Evolutionary conservation across 30 jellyfish, hydroid and myxozoan genomes (phyloP).

Genomic region (Turritopsis dohrnii): DNA sequence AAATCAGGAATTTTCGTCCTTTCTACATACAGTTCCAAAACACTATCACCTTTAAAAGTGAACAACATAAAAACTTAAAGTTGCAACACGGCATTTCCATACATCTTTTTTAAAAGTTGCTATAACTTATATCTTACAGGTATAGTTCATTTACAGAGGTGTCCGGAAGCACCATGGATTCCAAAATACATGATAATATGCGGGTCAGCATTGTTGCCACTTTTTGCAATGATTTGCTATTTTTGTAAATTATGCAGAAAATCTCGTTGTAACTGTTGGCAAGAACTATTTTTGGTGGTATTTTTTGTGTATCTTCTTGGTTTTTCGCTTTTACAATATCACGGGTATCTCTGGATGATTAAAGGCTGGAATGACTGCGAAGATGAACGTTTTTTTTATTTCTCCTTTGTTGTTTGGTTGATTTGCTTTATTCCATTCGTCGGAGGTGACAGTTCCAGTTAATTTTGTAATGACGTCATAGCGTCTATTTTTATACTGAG

Average conservation of each 20-base stretch:
- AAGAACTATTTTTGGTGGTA: not conserved
- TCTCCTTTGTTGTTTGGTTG: not conserved
- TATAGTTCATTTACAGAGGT: not conserved
- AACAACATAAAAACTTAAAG: too few relatives aligned
- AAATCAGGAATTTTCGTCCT: too few relatives aligned
- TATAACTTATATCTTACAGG: not conserved
- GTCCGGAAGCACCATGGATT: not conserved
- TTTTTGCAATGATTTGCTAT: not conserved
- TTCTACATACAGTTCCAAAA: too few relatives aligned
- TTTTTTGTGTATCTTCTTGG: not conserved
- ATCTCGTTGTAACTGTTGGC: not conserved
- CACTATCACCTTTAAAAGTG: too few relatives aligned
- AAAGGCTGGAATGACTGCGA: not conserved
- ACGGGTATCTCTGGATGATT: not conserved
- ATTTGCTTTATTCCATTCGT: not conserved
- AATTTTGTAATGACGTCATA: too few relatives aligned
- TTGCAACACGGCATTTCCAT: too few relatives aligned
- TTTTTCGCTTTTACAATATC: not conserved
- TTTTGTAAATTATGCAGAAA: not conserved
- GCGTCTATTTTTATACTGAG: too few relatives aligned
- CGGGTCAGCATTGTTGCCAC: not conserved
- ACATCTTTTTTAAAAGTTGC: too few relatives aligned
- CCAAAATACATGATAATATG: not conserved
- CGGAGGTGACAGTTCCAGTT: not conserved
- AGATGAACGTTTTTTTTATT: not conserved